phyloP scores from a whole-genome alignment of 2,888 invertebrate species.

The Homarus gammarus region DNA sequence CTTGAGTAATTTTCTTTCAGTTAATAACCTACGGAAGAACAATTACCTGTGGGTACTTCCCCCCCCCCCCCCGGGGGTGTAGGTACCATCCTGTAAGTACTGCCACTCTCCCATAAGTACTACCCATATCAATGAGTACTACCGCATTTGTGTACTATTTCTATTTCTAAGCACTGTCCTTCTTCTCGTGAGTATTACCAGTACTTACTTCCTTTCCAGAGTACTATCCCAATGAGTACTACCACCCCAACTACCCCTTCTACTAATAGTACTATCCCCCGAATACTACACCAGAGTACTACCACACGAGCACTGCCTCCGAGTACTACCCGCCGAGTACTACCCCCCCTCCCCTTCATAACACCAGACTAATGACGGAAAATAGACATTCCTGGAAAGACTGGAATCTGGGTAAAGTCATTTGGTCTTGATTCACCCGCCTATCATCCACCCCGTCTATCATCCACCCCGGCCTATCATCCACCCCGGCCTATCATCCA shows the following conservation, averaged over 20 bases:
- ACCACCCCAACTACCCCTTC: neutral
- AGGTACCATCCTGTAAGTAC: no score
- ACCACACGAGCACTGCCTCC: neutral
- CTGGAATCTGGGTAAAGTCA: slow-evolving; percentile 1
- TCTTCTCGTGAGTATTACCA: no score
- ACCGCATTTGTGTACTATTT: no score
- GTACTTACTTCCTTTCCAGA: neutral
- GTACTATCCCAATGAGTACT: neutral
- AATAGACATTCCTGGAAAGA: slow-evolving; percentile 11
- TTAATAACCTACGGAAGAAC: no score
- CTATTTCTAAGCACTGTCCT: no score
- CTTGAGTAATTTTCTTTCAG: no score
- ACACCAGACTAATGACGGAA: slow-evolving; percentile 24
- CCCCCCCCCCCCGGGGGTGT: no score
- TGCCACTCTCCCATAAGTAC: no score
- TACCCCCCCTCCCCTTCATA: neutral
- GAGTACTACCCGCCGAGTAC: neutral
- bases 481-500: neutral
- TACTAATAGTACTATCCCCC: neutral
- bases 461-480: neutral
- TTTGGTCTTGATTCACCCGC: slow-evolving; percentile 6
- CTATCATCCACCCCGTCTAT: neutral
- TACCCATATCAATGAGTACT: no score
- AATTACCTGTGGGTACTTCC: no score
- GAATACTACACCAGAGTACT: neutral